These are phyloP conservation scores for Thaleichthys pacificus DNA, from an alignment of 2,797 vertebrate genomes.

Conservation along the genomic window DNA sequence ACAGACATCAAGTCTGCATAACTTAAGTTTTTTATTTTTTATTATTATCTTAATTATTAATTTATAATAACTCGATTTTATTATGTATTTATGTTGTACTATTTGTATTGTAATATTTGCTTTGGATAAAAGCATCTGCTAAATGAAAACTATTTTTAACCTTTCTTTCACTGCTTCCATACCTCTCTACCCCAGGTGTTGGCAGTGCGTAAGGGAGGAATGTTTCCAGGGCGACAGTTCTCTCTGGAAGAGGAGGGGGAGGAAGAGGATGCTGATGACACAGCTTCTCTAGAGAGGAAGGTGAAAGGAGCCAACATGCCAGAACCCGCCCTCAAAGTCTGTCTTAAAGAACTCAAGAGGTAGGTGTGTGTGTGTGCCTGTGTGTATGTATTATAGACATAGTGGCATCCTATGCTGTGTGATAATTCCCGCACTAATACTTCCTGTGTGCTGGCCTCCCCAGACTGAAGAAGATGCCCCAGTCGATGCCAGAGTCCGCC, in stretches of 20 bases:
- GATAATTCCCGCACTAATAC: neutral
- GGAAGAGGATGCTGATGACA: constrained; percentile 90
- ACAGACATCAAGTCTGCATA: too few relatives aligned
- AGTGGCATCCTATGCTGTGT: neutral
- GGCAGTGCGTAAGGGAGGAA: constrained; percentile 75
- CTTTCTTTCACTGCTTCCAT: too few relatives aligned
- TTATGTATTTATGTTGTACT: too few relatives aligned
- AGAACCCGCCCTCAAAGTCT: constrained; percentile 88
- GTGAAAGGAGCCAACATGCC: constrained; percentile 88
- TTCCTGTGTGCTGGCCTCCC: neutral
- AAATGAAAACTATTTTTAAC: too few relatives aligned
- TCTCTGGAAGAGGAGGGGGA: constrained; percentile 87
- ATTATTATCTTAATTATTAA: too few relatives aligned
- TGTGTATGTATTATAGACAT: neutral
- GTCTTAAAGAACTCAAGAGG: constrained; percentile 95
- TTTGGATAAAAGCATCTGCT: too few relatives aligned
- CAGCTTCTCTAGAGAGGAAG: constrained; percentile 85
- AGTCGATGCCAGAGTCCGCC: constrained; percentile 97
- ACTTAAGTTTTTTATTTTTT: too few relatives aligned
- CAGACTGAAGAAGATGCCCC: constrained; percentile 98
- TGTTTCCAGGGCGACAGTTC: constrained; percentile 77
- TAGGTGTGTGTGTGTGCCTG: neutral
- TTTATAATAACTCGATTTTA: too few relatives aligned
- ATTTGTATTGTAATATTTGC: too few relatives aligned
- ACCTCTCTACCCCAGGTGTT: constrained; percentile 71